Percentiles rank a stretch among this genome's conserved stretches.
Conservation (phyloP, 2,113 vertebrate species). For the Coptodon rendalli region DNA sequence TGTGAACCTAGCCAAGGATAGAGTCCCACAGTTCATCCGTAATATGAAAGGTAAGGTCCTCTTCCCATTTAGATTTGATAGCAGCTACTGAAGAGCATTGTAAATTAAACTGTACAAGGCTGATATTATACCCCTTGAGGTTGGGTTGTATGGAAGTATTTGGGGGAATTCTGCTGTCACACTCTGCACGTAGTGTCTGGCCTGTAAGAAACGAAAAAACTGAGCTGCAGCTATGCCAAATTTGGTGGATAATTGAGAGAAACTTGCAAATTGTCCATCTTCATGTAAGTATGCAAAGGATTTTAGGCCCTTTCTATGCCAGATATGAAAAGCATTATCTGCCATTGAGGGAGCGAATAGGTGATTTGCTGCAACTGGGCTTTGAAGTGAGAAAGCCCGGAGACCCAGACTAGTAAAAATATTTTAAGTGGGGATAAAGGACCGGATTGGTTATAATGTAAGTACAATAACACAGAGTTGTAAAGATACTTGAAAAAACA, state of each 20-base stretch:
- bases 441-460: no score
- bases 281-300: fast-evolving
- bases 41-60: background rate
- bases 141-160: background rate
- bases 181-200: fast-evolving
- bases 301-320: background rate
- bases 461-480: no score
- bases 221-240: fast-evolving
- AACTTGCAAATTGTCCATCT: background rate
- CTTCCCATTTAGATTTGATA: no score
- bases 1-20: background rate
- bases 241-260: background rate
- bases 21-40: background rate
- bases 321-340: background rate
- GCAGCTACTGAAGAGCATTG: no score
- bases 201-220: background rate
- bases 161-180: fast-evolving
- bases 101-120: fast-evolving
- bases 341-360: background rate
- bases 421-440: no score
- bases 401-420: fast-evolving
- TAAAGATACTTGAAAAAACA: no score
- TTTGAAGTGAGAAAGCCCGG: background rate
- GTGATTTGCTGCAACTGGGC: background rate
- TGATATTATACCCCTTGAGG: background rate